phyloP scores from a whole-genome alignment of 2,797 vertebrate genomes.

The Catamblyrhynchus diadema region DNA sequence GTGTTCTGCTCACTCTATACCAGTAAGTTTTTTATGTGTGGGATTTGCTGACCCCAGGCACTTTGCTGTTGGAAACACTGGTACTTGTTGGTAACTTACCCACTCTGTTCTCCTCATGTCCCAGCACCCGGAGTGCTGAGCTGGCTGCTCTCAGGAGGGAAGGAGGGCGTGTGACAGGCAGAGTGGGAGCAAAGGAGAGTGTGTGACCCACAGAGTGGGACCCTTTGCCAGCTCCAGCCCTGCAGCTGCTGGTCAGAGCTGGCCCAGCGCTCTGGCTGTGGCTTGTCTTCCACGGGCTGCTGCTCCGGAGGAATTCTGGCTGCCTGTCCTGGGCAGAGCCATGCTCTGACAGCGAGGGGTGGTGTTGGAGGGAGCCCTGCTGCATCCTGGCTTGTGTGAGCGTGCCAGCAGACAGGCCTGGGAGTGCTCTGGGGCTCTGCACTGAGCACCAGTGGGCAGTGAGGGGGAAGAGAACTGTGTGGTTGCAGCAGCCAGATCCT shows the following conservation, averaged over 20 bases:
- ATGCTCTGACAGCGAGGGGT: fast-evolving
- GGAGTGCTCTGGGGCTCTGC: background rate
- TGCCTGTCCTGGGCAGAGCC: background rate
- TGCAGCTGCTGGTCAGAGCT: background rate
- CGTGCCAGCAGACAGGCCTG: fast-evolving
- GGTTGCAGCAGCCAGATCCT: background rate
- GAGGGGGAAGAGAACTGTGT: fast-evolving
- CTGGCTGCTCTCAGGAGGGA: fast-evolving
- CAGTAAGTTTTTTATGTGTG: background rate
- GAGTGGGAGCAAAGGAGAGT: background rate
- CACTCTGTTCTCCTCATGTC: background rate
- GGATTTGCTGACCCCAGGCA: background rate
- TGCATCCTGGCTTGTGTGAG: fast-evolving
- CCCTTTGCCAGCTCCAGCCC: background rate
- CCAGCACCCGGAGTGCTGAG: background rate
- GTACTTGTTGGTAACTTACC: background rate
- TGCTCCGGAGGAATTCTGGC: background rate
- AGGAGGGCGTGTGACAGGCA: background rate
- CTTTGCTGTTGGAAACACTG: background rate
- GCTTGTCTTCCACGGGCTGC: background rate
- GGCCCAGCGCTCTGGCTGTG: background rate
- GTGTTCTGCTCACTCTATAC: background rate
- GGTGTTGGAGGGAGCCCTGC: fast-evolving
- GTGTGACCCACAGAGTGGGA: background rate
- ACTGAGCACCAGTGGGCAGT: fast-evolving